Evolutionary conservation across 2,888 invertebrate species (phyloP), one percentile per base, ranked within the genome.

Genomic region (Spodoptera exigua): DNA sequence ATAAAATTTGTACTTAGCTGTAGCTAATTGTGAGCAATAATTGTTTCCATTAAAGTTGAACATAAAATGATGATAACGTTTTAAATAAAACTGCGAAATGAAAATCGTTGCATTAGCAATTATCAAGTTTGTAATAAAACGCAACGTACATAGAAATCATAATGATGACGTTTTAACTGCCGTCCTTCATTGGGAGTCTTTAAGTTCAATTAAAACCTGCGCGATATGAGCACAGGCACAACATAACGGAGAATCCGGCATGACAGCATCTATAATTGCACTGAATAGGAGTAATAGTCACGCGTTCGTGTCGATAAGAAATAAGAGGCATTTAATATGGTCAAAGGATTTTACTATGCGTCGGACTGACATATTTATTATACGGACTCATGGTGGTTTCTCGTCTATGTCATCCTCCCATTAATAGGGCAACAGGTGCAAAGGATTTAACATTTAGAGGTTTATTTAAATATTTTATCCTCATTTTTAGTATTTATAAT

Each of bases 231-330:
- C 12, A 21, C 16, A 46, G 36, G 27, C 27, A 27, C 14, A 27
- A 39, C 14, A 27, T 55, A 62, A 34, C 54, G 41, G 34, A 61
- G 46, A 46, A 47, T 39, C n/a, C 16, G 27, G 43, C 37, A 14
- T 14, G 55, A 37, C 41, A 17, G 37, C 55, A 39, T 48, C 55
- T 34, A 47, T 55, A 47, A 63, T 62, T 63, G 55, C 34, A 35
- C 34, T 62, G 37, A 37, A 55, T 48, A 47, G 34, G 41, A 55
- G 47, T 62, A 62, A 55, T 55, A 55, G 43, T 39, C 16, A 44
- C 43, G 43, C 39, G 27, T 44, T 36, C 32, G 40, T 45, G 17
- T 34, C 34, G 27, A 62, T 62, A 55, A 63, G 43, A 47, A 43
- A 54, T 62, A 46, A 53, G 55, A 37, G 27, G 55, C 37, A 43